phyloP scores from a whole-genome alignment of 2,888 invertebrate genomes.

The Tanytarsus gracilentus region DNA sequence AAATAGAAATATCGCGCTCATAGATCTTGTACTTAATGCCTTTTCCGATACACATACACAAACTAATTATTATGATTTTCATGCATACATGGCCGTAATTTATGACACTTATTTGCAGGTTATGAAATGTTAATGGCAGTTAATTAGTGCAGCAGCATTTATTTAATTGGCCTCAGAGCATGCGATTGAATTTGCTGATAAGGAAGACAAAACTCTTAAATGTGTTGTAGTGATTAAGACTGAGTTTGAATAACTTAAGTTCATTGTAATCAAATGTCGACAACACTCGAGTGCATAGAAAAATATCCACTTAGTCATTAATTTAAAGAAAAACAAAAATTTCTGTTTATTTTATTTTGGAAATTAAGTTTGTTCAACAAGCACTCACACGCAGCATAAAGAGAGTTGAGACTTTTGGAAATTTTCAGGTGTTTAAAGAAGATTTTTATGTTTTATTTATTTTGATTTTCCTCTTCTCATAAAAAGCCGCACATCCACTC shows the following conservation, averaged over 20 bases:
- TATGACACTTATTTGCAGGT: constrained; percentile 10
- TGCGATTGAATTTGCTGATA: no score
- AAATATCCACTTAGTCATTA: no score
- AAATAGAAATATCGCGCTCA: no score
- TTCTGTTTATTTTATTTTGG: not conserved
- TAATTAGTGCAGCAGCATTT: constrained; percentile 15
- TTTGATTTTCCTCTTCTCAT: constrained; percentile 15
- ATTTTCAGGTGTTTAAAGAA: constrained; percentile 25
- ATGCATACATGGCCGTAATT: not conserved
- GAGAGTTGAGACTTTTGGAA: constrained; percentile 2
- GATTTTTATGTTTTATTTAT: constrained; percentile 27
- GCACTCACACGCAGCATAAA: not conserved
- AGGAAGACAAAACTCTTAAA: no score
- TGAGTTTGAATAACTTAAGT: no score
- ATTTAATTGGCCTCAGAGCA: not conserved
- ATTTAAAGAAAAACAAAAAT: no score
- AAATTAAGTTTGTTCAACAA: not conserved
- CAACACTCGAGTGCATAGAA: no score
- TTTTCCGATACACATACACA: no score
- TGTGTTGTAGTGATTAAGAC: no score
- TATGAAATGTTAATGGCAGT: constrained; percentile 9
- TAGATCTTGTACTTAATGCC: no score
- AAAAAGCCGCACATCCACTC: no score
- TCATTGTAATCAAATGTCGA: no score
- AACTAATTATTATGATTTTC: constrained; percentile 1